phyloP scores from a whole-genome alignment of 2,888 invertebrate species.

The Protophormia terraenovae region DNA sequence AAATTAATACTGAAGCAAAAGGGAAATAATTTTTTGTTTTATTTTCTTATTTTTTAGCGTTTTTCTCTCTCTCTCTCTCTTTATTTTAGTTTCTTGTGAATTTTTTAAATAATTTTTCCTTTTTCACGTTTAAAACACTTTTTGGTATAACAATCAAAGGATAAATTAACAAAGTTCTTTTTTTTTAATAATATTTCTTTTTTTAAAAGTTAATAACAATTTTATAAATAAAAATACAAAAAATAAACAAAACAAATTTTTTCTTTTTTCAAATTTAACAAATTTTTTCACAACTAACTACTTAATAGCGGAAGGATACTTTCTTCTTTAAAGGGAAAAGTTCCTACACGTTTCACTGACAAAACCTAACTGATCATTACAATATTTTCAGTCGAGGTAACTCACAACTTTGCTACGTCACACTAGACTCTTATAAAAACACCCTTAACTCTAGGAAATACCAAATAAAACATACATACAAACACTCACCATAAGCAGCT shows the following conservation, averaged over 20 bases:
- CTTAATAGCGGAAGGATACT: constrained; percentile 63
- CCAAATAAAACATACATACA: not conserved
- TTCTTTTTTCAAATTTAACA: constrained; percentile 55
- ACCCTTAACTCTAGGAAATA: constrained; percentile 48
- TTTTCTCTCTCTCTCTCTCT: not conserved
- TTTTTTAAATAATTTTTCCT: constrained; percentile 25
- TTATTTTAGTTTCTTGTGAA: not conserved
- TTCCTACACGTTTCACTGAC: constrained; percentile 76
- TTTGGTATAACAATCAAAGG: constrained; percentile 13
- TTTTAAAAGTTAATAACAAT: constrained; percentile 67
- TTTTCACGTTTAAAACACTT: constrained; percentile 30
- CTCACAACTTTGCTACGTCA: constrained; percentile 37
- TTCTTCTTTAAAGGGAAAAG: constrained; percentile 68
- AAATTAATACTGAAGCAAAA: constrained; percentile 27
- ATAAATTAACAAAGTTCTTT: constrained; percentile 20
- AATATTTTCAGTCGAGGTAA: constrained; percentile 54
- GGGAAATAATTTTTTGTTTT: constrained; percentile 22
- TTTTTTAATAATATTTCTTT: not conserved
- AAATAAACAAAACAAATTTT: constrained; percentile 67
- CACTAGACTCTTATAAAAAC: constrained; percentile 6
- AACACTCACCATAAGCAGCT: not conserved
- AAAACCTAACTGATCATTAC: constrained; percentile 76
- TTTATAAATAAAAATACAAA: constrained; percentile 63
- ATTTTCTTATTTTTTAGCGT: not conserved
- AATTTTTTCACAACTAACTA: constrained; percentile 49